These are phyloP conservation scores for Leptinotarsa defecta DNA, from an alignment of 1,140 invertebrate species.

Conservation along the genomic window DNA sequence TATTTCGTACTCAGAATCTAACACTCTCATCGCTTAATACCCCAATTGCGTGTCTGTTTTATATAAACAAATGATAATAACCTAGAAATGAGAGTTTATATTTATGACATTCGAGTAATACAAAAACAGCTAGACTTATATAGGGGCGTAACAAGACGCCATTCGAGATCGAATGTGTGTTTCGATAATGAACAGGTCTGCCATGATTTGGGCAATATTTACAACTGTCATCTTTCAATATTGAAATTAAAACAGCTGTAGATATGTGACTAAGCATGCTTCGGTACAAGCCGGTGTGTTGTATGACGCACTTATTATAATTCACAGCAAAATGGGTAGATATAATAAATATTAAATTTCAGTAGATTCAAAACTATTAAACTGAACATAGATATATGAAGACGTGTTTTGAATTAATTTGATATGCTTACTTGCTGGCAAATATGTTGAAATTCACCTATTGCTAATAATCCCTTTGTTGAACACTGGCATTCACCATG, in stretches of 20 bases:
- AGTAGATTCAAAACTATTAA: background rate
- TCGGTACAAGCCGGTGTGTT: conserved; percentile 31
- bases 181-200: conserved; percentile 55
- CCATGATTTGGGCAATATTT: conserved; percentile 53
- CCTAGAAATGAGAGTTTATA: background rate
- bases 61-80: too few species aligned
- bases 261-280: conserved; percentile 43
- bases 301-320: too few species aligned
- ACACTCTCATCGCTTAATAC: too few species aligned
- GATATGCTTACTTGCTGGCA: too few species aligned
- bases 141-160: conserved; percentile 46
- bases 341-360: background rate
- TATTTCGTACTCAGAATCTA: too few species aligned
- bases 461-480: conserved; percentile 38
- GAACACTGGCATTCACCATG: conserved; percentile 27
- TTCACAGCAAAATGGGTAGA: background rate
- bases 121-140: conserved; percentile 46
- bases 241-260: conserved; percentile 51
- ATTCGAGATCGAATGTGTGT: conserved; percentile 53
- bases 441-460: conserved; percentile 35
- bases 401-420: background rate
- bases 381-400: background rate
- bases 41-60: too few species aligned
- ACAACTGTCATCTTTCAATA: conserved; percentile 55
- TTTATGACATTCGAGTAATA: background rate